Evolutionary conservation across 2,113 vertebrate species (phyloP).

Genomic region (Lasiurus cinereus): DNA sequence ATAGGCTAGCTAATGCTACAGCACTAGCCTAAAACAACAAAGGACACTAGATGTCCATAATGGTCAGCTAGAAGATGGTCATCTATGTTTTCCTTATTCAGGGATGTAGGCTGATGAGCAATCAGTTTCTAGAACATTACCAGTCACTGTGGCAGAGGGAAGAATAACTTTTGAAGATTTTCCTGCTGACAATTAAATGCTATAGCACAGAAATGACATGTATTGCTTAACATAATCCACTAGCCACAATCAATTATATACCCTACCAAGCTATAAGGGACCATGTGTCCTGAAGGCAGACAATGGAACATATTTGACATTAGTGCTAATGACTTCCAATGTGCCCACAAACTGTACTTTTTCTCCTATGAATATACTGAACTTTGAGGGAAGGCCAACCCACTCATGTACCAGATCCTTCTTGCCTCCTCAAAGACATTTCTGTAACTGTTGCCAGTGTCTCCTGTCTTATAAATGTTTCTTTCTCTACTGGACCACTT

Average conservation of each 20-base stretch:
- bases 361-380: background rate
- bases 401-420: background rate
- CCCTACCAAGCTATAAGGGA: background rate
- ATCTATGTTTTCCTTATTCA: background rate
- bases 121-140: background rate
- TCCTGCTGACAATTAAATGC: background rate
- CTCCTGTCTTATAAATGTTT: background rate
- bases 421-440: background rate
- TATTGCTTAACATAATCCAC: background rate
- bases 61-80: background rate
- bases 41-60: background rate
- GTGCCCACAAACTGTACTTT: background rate
- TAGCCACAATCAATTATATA: background rate
- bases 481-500: background rate
- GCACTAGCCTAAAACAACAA: background rate
- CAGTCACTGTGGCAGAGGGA: background rate
- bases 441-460: background rate
- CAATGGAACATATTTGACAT: background rate
- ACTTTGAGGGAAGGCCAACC: background rate
- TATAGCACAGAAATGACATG: background rate
- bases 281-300: background rate
- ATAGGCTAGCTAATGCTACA: background rate
- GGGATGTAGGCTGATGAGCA: background rate
- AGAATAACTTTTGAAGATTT: background rate
- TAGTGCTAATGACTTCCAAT: conserved; percentile 17